These are phyloP conservation scores for Morpho helenor DNA, from an alignment of 2,888 invertebrate genomes.

Conservation along the genomic window DNA sequence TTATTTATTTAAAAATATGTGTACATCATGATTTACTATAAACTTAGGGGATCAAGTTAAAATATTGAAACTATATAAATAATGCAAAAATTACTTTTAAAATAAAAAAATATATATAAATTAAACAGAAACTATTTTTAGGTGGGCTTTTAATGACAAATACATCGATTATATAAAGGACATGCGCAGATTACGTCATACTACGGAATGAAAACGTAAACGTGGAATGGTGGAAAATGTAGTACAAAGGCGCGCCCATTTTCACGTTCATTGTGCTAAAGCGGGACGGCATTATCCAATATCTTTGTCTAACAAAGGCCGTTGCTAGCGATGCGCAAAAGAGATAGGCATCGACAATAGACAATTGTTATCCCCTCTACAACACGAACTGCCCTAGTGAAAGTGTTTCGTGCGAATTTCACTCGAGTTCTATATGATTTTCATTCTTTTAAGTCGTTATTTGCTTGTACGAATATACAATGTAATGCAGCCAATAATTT, in stretches of 20 bases:
- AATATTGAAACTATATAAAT: too few relatives aligned
- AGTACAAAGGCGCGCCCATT: constrained; percentile 51
- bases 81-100: too few relatives aligned
- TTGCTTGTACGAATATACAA: constrained; percentile 31
- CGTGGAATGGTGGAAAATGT: constrained; percentile 63
- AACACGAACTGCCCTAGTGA: constrained; percentile 52
- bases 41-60: too few relatives aligned
- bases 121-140: too few relatives aligned
- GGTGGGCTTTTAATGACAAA: not conserved
- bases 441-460: constrained; percentile 33
- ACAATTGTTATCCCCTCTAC: constrained; percentile 76
- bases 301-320: constrained; percentile 55
- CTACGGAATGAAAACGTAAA: constrained; percentile 35
- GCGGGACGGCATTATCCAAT: constrained; percentile 38
- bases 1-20: too few relatives aligned
- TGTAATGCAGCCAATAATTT: constrained; percentile 66
- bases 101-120: too few relatives aligned
- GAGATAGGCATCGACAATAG: constrained; percentile 75
- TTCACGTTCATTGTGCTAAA: constrained; percentile 59
- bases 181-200: constrained; percentile 49
- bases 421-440: constrained; percentile 24
- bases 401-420: constrained; percentile 40
- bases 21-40: too few relatives aligned
- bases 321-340: constrained; percentile 54
- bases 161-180: constrained; percentile 24